A percentile compares a stretch with the other conserved stretches of the same genome.
These are phyloP conservation scores for Solenopsis invicta DNA, from an alignment of 1,140 invertebrate genomes.

Conservation along the genomic window DNA sequence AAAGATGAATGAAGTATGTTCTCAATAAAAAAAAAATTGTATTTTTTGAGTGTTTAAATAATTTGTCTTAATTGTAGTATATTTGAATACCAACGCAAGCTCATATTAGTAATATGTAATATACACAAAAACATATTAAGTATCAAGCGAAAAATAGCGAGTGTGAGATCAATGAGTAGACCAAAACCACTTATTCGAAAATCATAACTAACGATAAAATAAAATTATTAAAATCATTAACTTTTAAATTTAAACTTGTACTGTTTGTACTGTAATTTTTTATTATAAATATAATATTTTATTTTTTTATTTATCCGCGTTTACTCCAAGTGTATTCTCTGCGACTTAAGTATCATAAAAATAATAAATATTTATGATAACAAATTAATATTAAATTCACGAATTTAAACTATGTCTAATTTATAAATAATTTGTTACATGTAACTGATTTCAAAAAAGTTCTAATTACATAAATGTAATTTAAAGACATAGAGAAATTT, in stretches of 20 bases:
- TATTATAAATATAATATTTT: too few species aligned
- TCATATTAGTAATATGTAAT: too few species aligned
- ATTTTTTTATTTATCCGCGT: not conserved
- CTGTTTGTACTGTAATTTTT: too few species aligned
- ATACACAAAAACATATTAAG: too few species aligned
- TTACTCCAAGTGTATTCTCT: not conserved
- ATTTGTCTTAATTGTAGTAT: not conserved
- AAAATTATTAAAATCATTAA: too few species aligned
- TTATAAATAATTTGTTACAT: not conserved
- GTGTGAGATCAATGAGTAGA: too few species aligned
- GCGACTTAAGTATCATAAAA: not conserved
- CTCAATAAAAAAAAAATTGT: not conserved
- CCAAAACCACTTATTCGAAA: too few species aligned
- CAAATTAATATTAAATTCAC: not conserved
- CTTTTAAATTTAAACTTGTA: too few species aligned
- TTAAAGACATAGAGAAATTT: not conserved
- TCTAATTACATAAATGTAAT: not conserved
- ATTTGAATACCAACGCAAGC: not conserved
- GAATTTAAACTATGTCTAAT: not conserved
- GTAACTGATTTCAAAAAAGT: not conserved
- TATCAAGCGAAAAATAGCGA: too few species aligned
- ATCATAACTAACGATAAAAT: too few species aligned
- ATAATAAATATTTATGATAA: not conserved
- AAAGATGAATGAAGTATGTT: not conserved
- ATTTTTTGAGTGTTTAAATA: not conserved